Evolutionary conservation across 2,113 vertebrate genomes (phyloP), one percentile per base, ranked within the genome.

Genomic region (Aphyosemion australe): DNA sequence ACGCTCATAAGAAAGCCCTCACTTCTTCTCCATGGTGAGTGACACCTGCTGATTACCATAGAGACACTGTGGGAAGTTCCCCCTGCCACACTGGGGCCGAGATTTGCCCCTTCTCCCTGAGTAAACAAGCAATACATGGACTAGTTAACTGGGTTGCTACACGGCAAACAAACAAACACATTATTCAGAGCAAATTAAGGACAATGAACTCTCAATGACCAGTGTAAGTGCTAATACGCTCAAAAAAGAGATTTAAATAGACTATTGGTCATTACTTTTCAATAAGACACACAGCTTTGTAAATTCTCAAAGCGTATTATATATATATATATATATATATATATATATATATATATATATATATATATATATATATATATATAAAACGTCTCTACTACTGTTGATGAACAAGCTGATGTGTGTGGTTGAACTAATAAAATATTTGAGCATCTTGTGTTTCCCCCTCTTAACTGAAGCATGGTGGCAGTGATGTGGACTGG

Each of bases 21-120:
- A 89, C 90, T 93, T 93, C 93, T 93, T 93, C 93, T 93, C 91
- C 7, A 73, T 85, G 79, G 92, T 91, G 89, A 92, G 89, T 92
- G 92, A 94, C 94, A 95, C 94, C 95, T 96, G 95, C 95, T 95
- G 93, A 95, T 96, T 96, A 95, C 92, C 94, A 93, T 95, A 95
- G 92, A 90, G 90, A 92, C 91, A 90, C 92, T 91, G 91, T 91
- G 93, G 90, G 92, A 92, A 93, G 90, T 87, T 83, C 84, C 84
- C 85, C 84, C 87, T 83, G 85, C 85, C 82, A 88, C 86, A 87
- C 80, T 87, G 83, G 84, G 85, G 84, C 84, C 79, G 80, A 87
- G 81, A 85, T 85, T 85, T 88, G 85, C 80, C 77, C 85, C 85
- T 83, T 84, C 83, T 85, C 85, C 77, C 85, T 89, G 77, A 61